Percentiles rank a stretch among this genome's conserved stretches.
Conservation (phyloP, 2,797 vertebrate genomes). For the Eulemur albifrons region DNA sequence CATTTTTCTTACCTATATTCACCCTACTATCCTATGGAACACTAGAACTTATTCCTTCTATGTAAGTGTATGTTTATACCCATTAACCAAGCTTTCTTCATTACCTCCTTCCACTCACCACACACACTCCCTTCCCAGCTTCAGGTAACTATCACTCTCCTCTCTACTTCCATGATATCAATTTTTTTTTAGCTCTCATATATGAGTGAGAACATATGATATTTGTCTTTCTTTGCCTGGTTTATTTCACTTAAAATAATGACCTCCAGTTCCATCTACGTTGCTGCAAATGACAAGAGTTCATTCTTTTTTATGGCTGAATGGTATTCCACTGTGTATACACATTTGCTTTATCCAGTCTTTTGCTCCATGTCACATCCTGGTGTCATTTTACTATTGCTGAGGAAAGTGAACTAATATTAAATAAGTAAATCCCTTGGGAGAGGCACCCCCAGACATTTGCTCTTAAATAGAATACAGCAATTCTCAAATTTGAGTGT, state of each 20-base stretch:
- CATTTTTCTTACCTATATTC: background rate
- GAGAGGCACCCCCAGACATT: background rate
- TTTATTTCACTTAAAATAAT: background rate
- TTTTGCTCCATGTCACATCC: background rate
- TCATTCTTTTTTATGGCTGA: background rate
- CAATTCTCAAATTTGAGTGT: background rate
- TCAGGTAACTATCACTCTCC: background rate
- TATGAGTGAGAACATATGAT: background rate
- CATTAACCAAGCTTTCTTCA: background rate
- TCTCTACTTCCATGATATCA: background rate
- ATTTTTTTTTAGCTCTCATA: background rate
- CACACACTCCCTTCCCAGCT: background rate
- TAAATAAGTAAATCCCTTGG: background rate
- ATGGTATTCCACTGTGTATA: background rate
- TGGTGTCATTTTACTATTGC: background rate
- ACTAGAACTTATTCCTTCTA: background rate
- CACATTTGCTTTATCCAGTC: background rate
- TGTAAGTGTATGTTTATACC: background rate
- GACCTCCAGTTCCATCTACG: background rate
- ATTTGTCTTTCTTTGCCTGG: background rate
- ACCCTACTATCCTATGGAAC: background rate
- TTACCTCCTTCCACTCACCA: background rate
- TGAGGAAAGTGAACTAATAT: background rate
- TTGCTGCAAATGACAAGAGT: background rate
- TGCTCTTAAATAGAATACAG: background rate